Base-by-base conservation (phyloP, 2,797 vertebrate genomes). In the Novumbra hubbsi region DNA sequence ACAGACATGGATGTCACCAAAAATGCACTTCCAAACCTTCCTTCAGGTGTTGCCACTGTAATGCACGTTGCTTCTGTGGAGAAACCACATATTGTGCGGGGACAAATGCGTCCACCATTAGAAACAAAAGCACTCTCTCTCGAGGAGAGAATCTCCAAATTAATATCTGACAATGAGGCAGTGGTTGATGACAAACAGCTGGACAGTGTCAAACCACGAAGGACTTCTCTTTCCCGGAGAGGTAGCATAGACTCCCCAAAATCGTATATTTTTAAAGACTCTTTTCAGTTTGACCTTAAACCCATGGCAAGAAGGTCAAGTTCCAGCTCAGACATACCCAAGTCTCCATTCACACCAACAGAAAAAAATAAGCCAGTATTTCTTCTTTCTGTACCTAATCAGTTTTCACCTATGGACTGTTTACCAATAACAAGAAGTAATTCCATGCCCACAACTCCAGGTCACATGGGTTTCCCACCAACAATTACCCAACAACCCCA, bases 191-290 rank as follows among this genome's bases (percentile, higher is more conserved):
- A 99, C 83, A 99, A 98, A 70, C 97, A 99, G 80, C 86, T 99
- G 80, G 98, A 99, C 78, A 99, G 98, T 0, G 98, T 99, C n/a
- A 99, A 99, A 88, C 98, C 98, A 28, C 94, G 97, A 84, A 95
- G 98, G 83, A 99, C 98, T 2, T 99, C 98, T 74, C 95, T 99
- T 65, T 99, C 98, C 0, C 93, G 98, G 80, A 94, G 97, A 90
- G 98, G 98, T 21, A 99, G 98, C 87, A 99, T 99, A 75, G 98
- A 99, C 88, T 99, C 97, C 19, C 98, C 97, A 0, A 99, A 99
- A 86, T 99, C 98, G 0, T 99, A 99, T 73, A 99, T 99, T 89
- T 99, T 99, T 88, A 99, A 99, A 91, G 98, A 99, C 86, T 99
- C 98, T 77, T 99, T 99, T 91, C 98, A 99, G 84, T 99, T 99